Base-by-base conservation (phyloP, 2,113 vertebrate genomes). In the Cairina moschata region DNA sequence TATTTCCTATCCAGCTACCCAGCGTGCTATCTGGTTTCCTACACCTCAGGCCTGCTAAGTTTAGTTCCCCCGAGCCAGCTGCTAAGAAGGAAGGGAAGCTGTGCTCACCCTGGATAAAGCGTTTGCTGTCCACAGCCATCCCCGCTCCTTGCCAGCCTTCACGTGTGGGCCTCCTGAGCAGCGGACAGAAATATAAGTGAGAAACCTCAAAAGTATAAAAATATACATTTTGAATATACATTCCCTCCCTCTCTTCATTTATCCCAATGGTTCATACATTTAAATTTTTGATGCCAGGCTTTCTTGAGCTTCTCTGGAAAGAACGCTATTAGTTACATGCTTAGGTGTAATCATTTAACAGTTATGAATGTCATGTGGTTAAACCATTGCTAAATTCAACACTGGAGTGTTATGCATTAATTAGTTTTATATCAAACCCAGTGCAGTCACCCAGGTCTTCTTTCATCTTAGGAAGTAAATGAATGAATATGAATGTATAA, bases 21-120 rank as follows among this genome's bases (percentile, higher is more conserved):
- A 95, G 96, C 76, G 72, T 71, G 92, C 98, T 98, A 98, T 98
- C 98, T 98, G 81, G 97, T 98, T 98, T 98, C 98, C 98, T 98
- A 97, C 97, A 97, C 97, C 96, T 98, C 97, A 77, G 94, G 85
- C 90, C 88, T 96, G 84, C 98, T 98, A 98, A 98, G 98, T 98
- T 98, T 98, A 98, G 98, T 97, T 96, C 91, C 95, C 95, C 92
- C 22, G 80, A 96, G 93, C 97, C 98, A 98, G 97, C 98, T 98
- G 98, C 95, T 96, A 84, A 97, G 97, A 86, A 96, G 96, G 97
- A 95, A 96, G 96, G 96, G 96, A 90, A 95, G 88, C 81, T 32
- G 6, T 82, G 80, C 83, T 95, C 20, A 2, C 44, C 32, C 8
- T 34, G 96, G 97, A 97, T 93, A 95, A 95, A 83, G 42, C 60